Conservation (phyloP, 2,888 invertebrate genomes). For the Eulithis prunata region DNA sequence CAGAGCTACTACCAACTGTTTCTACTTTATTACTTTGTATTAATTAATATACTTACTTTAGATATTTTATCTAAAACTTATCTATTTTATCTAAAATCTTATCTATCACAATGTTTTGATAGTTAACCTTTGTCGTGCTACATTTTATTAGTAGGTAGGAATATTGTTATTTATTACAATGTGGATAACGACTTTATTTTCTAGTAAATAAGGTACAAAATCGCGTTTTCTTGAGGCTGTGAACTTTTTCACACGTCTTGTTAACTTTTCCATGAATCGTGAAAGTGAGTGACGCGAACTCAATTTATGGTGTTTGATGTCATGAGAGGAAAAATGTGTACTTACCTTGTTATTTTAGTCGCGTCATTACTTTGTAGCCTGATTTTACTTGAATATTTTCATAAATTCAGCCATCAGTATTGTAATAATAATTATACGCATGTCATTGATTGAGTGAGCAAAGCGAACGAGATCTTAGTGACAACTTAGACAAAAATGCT, state of each 20-base stretch:
- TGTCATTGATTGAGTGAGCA: no score
- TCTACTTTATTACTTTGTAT: no score
- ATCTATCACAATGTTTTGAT: not conserved
- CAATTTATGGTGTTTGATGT: slow-evolving; percentile 32
- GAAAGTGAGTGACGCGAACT: slow-evolving; percentile 33
- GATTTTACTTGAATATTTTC: not conserved
- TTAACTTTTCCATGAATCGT: slow-evolving; percentile 34
- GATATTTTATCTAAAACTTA: no score
- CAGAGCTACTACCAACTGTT: no score
- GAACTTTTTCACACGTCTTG: slow-evolving; percentile 40
- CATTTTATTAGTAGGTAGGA: slow-evolving; percentile 7
- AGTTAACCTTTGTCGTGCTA: slow-evolving; percentile 12
- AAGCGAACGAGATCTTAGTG: no score
- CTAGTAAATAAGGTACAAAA: slow-evolving; percentile 2
- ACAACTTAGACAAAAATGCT: no score
- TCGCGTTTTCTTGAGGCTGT: slow-evolving; percentile 21
- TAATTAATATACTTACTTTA: no score
- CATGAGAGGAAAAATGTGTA: slow-evolving; percentile 15
- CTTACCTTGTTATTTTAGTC: slow-evolving; percentile 12
- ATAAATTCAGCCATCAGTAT: no score
- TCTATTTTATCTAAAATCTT: no score
- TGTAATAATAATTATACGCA: no score
- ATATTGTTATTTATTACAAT: slow-evolving; percentile 9
- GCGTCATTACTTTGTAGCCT: not conserved
- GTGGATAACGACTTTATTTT: slow-evolving; percentile 7